Percentiles rank a stretch among this genome's conserved stretches.
phyloP scores from a whole-genome alignment of 2,797 vertebrate genomes.

The Lacerta bilineata region DNA sequence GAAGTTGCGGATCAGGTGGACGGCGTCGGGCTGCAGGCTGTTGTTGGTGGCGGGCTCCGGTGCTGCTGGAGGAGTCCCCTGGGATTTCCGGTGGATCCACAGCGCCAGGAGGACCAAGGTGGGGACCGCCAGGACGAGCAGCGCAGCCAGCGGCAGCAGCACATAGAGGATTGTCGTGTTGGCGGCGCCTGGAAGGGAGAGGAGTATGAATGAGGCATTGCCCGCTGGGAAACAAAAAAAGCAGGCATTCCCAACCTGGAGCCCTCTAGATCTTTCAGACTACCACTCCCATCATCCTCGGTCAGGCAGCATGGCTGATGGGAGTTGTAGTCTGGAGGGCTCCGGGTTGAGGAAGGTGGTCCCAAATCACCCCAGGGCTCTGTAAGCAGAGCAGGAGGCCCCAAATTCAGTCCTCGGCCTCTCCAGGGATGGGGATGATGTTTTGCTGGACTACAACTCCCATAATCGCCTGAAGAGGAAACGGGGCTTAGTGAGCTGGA shows the following conservation, averaged over 20 bases:
- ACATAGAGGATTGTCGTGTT: constrained; percentile 80
- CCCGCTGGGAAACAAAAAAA: constrained; percentile 15
- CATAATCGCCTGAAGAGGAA: too few relatives aligned
- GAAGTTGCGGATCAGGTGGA: constrained; percentile 84
- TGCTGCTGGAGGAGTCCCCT: constrained; percentile 69
- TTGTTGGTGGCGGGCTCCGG: constrained; percentile 84
- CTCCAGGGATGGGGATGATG: not conserved
- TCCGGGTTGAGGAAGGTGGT: too few relatives aligned
- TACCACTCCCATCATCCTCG: not conserved
- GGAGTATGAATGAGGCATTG: constrained; percentile 57
- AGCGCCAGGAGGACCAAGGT: constrained; percentile 77
- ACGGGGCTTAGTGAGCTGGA: too few relatives aligned
- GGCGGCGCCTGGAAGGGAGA: constrained; percentile 66
- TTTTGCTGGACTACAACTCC: too few relatives aligned
- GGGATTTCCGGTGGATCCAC: constrained; percentile 77
- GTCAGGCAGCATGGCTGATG: not conserved
- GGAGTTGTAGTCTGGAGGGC: too few relatives aligned
- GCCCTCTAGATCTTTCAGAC: not conserved
- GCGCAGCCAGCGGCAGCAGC: constrained; percentile 75
- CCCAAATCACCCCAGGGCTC: not conserved
- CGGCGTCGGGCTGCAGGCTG: constrained; percentile 78
- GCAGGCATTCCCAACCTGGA: not conserved
- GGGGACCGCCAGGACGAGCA: constrained; percentile 70
- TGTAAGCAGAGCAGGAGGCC: not conserved
- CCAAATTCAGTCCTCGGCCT: not conserved